Evolutionary conservation across 35 echinoderm and acorn worm species (phyloP).

Genomic region (Heliocidaris erythrogramma): DNA sequence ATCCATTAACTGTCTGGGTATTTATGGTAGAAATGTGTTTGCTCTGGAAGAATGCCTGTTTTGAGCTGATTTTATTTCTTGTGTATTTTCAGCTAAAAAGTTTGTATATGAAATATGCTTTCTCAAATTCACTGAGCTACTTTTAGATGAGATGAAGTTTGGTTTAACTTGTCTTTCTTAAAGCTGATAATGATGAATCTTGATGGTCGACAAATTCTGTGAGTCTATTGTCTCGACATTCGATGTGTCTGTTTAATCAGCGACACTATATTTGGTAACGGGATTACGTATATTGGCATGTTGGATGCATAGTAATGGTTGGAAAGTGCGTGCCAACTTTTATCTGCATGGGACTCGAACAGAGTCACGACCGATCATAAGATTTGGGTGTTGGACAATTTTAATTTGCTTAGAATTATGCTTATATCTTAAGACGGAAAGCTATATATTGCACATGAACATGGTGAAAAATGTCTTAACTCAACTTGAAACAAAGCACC

Average conservation of each 20-base stretch:
- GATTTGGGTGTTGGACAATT: not conserved
- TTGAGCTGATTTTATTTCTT: not conserved
- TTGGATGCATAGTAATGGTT: not conserved
- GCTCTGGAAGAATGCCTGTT: not conserved
- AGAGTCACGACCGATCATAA: not conserved
- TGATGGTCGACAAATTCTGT: not conserved
- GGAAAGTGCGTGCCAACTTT: not conserved
- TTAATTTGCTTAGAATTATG: not conserved
- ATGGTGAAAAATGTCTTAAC: not conserved
- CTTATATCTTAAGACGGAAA: not conserved
- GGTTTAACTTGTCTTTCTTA: not conserved
- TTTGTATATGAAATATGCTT: not conserved
- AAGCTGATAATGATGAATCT: not conserved
- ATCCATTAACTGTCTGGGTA: not conserved
- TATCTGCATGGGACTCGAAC: not conserved
- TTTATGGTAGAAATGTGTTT: not conserved
- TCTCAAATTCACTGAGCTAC: too few relatives aligned
- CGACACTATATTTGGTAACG: not conserved
- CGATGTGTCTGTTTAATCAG: not conserved
- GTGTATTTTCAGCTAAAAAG: not conserved
- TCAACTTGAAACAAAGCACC: too few relatives aligned
- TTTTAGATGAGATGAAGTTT: not conserved
- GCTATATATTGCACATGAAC: not conserved
- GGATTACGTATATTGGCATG: not conserved
- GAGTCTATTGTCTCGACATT: not conserved